Percentiles rank a stretch among this genome's conserved stretches.
Conservation (phyloP, 1,140 invertebrate species). For the Drosophila dunni region DNA sequence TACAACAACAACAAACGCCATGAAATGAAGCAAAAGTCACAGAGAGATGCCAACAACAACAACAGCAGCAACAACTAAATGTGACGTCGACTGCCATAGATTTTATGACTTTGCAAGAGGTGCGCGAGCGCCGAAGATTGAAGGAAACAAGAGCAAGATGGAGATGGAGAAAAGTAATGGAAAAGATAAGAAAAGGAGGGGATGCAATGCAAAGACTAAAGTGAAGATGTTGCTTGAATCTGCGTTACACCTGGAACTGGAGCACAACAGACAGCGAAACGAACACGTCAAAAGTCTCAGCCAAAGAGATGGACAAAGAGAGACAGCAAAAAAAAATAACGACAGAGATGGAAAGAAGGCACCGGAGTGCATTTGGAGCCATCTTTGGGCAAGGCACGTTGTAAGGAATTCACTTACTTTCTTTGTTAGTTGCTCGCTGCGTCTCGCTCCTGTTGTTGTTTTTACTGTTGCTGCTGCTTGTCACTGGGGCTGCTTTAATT, state of each 20-base stretch:
- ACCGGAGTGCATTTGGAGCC: conserved; percentile 47
- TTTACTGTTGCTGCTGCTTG: conserved; percentile 22
- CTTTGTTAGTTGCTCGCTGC: conserved; percentile 54
- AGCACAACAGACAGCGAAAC: conserved; percentile 46
- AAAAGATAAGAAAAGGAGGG: background rate
- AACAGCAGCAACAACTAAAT: conserved; percentile 3
- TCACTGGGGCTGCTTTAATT: conserved; percentile 51
- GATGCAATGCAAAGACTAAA: conserved; percentile 11
- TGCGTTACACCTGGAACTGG: conserved; percentile 73
- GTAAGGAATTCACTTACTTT: conserved; percentile 79
- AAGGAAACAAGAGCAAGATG: conserved; percentile 2
- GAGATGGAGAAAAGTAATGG: background rate
- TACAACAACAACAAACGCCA: conserved; percentile 30
- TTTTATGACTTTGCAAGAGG: conserved; percentile 76
- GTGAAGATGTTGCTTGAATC: conserved; percentile 25
- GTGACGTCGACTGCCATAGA: conserved; percentile 67
- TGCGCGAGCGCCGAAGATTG: conserved; percentile 32
- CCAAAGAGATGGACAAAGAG: conserved; percentile 6
- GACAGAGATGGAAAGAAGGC: background rate
- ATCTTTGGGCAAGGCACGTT: conserved; percentile 71
- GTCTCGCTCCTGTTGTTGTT: conserved; percentile 29
- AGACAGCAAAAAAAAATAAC: conserved; percentile 33
- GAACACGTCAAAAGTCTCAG: conserved; percentile 19
- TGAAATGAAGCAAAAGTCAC: conserved; percentile 47
- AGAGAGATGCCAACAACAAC: conserved; percentile 54